phyloP scores from a whole-genome alignment of 2,888 invertebrate species.

The Eupithecia inturbata region DNA sequence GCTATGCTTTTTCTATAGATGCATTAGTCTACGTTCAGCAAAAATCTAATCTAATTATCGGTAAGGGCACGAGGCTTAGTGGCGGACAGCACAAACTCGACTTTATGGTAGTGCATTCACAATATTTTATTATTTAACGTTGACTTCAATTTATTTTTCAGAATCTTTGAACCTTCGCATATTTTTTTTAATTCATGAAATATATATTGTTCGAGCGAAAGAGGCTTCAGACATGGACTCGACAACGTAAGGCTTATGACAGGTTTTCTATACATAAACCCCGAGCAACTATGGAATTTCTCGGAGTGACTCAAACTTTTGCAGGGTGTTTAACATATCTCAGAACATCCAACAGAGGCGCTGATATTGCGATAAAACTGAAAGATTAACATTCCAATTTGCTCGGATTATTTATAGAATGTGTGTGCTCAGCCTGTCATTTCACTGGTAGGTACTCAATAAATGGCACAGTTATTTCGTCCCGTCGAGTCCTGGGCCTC shows the following conservation, averaged over 20 bases:
- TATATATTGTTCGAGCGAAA: background rate
- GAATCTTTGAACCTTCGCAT: background rate
- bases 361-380: background rate
- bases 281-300: background rate
- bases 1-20: slow-evolving; percentile 47
- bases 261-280: background rate
- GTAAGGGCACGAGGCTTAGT: slow-evolving; percentile 64
- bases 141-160: slow-evolving; percentile 7
- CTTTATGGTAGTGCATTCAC: slow-evolving; percentile 70
- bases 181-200: background rate
- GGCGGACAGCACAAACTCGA: slow-evolving; percentile 63
- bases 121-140: slow-evolving; percentile 31
- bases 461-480: background rate
- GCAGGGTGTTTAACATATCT: background rate
- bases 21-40: slow-evolving; percentile 61
- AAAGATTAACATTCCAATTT: background rate
- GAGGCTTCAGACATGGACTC: background rate
- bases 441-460: background rate
- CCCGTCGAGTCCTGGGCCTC: background rate
- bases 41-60: slow-evolving; percentile 57
- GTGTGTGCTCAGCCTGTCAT: background rate
- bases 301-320: background rate
- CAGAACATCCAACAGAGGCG: background rate
- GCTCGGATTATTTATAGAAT: background rate
- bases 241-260: slow-evolving; percentile 2